Evolutionary conservation across 2,888 invertebrate genomes (phyloP).

Genomic region (Oscheius sp.): DNA sequence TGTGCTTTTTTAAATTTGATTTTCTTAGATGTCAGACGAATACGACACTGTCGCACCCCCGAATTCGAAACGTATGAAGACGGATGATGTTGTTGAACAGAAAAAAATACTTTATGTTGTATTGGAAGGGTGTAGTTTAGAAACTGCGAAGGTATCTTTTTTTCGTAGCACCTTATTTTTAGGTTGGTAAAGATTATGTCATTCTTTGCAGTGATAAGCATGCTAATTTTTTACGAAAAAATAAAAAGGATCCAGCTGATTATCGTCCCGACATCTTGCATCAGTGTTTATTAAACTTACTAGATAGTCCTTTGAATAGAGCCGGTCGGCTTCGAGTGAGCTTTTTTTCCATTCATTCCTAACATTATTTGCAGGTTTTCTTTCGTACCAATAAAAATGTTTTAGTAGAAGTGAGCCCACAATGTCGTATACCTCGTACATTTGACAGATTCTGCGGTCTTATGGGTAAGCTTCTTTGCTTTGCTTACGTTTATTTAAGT

Average conservation of each 20-base stretch:
- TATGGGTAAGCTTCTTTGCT: constrained; percentile 79
- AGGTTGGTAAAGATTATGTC: constrained; percentile 65
- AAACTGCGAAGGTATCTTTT: constrained; percentile 86
- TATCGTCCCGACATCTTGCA: constrained; percentile 96
- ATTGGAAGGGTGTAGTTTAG: constrained; percentile 90
- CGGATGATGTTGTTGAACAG: constrained; percentile 46
- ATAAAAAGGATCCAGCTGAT: constrained; percentile 85
- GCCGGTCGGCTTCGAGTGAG: constrained; percentile 86
- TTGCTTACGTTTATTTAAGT: constrained; percentile 76
- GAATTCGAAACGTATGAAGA: constrained; percentile 59
- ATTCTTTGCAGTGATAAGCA: constrained; percentile 66
- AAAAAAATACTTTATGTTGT: constrained; percentile 81
- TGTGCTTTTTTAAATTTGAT: background rate
- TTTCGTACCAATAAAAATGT: constrained; percentile 73
- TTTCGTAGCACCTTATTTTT: background rate
- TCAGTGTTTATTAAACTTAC: constrained; percentile 94
- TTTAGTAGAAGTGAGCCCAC: constrained; percentile 80
- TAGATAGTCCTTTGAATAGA: constrained; percentile 95
- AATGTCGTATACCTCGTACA: constrained; percentile 93
- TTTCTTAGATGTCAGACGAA: constrained; percentile 43
- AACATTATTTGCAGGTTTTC: constrained; percentile 75
- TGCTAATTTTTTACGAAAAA: constrained; percentile 76
- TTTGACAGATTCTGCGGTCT: constrained; percentile 95
- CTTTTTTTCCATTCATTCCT: too few relatives aligned
- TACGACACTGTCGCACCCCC: constrained; percentile 48